Conservation (phyloP, 2,797 vertebrate species). For the Pangasius mekongensis region DNA sequence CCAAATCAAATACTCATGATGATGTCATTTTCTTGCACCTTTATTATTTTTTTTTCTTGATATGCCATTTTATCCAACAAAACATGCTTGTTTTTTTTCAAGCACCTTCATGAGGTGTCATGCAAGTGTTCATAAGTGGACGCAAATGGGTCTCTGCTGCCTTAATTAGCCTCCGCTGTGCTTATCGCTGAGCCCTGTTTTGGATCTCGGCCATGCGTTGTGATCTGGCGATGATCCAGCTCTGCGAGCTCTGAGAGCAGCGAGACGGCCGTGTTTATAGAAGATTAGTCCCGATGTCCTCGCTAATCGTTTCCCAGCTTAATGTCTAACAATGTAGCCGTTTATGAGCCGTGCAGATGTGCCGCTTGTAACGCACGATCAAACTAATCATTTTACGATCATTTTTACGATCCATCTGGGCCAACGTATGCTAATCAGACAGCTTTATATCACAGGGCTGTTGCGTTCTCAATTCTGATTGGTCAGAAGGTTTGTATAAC, state of each 20-base stretch:
- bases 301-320: conserved; percentile 73
- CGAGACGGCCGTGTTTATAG: conserved; percentile 67
- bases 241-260: conserved; percentile 41
- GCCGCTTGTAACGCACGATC: conserved; percentile 58
- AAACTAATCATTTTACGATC: conserved; percentile 39
- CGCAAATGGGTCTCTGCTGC: conserved; percentile 73
- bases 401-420: conserved; percentile 33
- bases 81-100: background rate
- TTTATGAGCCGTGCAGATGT: conserved; percentile 71
- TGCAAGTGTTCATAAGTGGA: conserved; percentile 60
- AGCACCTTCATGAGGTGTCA: background rate
- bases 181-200: conserved; percentile 75
- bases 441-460: conserved; percentile 5
- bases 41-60: background rate
- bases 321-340: conserved; percentile 74
- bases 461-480: background rate
- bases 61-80: background rate
- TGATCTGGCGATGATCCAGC: conserved; percentile 73
- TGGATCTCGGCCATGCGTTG: conserved; percentile 67
- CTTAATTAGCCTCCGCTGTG: conserved; percentile 74
- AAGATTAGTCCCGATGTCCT: conserved; percentile 68
- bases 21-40: conserved; percentile 3
- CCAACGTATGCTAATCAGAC: conserved; percentile 45
- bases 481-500: background rate
- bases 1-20: conserved; percentile 8